Percentiles rank a stretch among this genome's conserved stretches.
Evolutionary conservation across 2,888 invertebrate species (phyloP).

Genomic region (Orthosia gracilis): DNA sequence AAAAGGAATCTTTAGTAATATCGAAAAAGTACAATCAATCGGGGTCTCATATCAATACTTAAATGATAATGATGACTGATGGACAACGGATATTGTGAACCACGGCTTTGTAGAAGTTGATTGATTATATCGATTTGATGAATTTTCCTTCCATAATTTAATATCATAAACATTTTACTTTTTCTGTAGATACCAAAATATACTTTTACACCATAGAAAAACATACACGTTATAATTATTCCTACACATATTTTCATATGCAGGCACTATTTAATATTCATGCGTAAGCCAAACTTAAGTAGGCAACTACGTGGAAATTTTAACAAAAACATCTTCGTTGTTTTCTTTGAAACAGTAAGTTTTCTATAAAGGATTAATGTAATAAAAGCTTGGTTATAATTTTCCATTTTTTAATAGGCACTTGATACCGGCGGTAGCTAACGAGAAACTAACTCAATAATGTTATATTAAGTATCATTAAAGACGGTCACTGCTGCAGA

Average conservation of each 20-base stretch:
- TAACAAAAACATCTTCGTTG: constrained; percentile 6
- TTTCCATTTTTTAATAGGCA: constrained; percentile 8
- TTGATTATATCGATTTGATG: constrained; percentile 40
- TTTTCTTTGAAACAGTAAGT: constrained; percentile 24
- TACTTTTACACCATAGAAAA: not conserved
- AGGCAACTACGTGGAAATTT: not conserved
- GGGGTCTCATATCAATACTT: constrained; percentile 30
- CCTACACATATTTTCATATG: not conserved
- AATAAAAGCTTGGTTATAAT: constrained; percentile 24
- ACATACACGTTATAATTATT: not conserved
- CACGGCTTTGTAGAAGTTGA: constrained; percentile 36
- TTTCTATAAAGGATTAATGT: not conserved
- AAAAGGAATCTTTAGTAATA: constrained; percentile 14
- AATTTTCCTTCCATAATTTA: constrained; percentile 41
- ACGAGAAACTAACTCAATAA: constrained; percentile 25
- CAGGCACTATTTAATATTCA: constrained; percentile 3
- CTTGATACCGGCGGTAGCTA: constrained; percentile 14
- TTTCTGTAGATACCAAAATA: not conserved
- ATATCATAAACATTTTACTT: constrained; percentile 14
- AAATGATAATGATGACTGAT: constrained; percentile 52
- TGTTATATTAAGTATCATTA: constrained; percentile 32
- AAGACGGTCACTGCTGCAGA: constrained; percentile 1
- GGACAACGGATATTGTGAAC: constrained; percentile 41
- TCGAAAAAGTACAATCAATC: constrained; percentile 27
- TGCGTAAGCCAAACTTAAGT: not conserved